Conservation (phyloP, 2,113 vertebrate genomes). For the Nettapus auritus region DNA sequence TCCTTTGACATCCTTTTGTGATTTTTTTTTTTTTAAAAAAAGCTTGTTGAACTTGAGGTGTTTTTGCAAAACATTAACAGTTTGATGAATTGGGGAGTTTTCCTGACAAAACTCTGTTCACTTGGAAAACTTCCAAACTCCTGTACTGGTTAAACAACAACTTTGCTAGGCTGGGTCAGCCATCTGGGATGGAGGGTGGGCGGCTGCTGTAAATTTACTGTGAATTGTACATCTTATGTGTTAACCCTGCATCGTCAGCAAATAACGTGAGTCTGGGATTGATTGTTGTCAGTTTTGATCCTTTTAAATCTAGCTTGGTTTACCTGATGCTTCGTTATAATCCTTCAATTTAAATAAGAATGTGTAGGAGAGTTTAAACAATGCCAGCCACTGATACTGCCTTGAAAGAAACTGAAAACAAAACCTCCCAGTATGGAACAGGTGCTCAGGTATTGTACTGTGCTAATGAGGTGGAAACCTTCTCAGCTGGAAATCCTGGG, state of each 20-base stretch:
- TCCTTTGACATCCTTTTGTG: not conserved
- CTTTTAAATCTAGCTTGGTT: not conserved
- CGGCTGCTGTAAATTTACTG: slow-evolving; percentile 31
- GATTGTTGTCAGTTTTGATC: not conserved
- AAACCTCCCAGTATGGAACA: slow-evolving; percentile 17
- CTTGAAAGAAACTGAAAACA: slow-evolving; percentile 28
- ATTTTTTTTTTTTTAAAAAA: not conserved
- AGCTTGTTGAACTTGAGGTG: not conserved
- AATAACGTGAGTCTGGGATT: slow-evolving; percentile 14
- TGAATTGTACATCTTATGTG: not conserved
- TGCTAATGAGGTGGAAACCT: slow-evolving; percentile 59
- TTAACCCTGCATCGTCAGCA: slow-evolving; percentile 49
- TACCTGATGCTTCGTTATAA: slow-evolving; percentile 53
- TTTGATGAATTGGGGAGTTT: slow-evolving; percentile 33
- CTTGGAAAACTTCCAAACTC: slow-evolving; percentile 41
- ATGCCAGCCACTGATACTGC: slow-evolving; percentile 20
- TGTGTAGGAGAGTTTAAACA: slow-evolving; percentile 8
- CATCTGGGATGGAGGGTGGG: slow-evolving; percentile 49
- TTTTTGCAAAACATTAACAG: not conserved
- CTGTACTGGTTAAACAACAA: slow-evolving; percentile 55
- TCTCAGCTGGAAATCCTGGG: slow-evolving; percentile 72
- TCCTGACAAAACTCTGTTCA: slow-evolving; percentile 33
- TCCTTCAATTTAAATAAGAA: slow-evolving; percentile 28
- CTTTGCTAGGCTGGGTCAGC: slow-evolving; percentile 61
- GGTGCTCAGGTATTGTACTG: slow-evolving; percentile 42